Conservation (phyloP, 2,113 vertebrate species). For the Strix uralensis region DNA sequence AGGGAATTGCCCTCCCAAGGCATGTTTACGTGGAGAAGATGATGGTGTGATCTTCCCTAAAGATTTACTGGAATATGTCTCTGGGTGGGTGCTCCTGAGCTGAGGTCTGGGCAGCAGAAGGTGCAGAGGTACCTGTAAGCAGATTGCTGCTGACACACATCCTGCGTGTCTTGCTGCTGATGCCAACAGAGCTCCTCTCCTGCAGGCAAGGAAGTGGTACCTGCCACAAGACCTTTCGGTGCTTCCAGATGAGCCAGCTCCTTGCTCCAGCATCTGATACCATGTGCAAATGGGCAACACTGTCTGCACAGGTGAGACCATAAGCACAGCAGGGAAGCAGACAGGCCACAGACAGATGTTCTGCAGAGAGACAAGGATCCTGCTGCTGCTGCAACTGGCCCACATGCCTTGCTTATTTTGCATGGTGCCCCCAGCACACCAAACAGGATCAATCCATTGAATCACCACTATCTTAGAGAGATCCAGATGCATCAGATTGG, state of each 20-base stretch:
- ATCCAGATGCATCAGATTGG: not conserved
- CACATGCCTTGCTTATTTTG: not conserved
- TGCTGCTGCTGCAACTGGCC: not conserved
- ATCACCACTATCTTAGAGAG: not conserved
- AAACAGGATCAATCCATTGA: not conserved
- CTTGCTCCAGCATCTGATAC: not conserved
- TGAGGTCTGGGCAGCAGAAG: not conserved
- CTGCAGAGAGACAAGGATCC: not conserved
- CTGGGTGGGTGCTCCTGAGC: not conserved
- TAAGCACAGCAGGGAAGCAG: not conserved
- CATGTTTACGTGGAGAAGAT: rapidly evolving
- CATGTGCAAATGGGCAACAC: not conserved
- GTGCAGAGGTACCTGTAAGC: not conserved
- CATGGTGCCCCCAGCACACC: not conserved
- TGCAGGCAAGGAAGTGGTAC: not conserved
- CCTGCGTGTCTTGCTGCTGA: not conserved
- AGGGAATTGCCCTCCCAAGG: not conserved
- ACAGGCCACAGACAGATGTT: not conserved
- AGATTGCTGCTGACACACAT: too few species aligned
- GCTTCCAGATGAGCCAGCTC: not conserved
- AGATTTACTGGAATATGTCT: not conserved
- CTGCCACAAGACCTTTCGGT: not conserved
- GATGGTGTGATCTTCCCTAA: not conserved
- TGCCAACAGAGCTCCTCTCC: not conserved
- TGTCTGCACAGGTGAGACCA: not conserved